A percentile compares a stretch with the other conserved stretches of the same genome.
phyloP scores from a whole-genome alignment of 2,797 vertebrate species.

The Sternarchorhynchus goeldii region DNA sequence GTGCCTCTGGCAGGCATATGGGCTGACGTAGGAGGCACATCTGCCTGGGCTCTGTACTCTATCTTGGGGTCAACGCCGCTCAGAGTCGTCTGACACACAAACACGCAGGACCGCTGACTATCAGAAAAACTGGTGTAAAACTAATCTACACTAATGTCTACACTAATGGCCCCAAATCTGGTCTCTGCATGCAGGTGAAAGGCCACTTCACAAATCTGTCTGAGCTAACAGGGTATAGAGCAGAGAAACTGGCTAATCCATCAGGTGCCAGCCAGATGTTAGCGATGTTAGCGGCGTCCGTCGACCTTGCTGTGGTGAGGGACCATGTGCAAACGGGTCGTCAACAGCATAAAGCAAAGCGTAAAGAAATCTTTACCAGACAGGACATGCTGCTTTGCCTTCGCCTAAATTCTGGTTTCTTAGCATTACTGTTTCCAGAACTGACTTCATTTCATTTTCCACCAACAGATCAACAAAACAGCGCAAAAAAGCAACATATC shows the following conservation, averaged over 20 bases:
- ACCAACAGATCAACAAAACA: neutral
- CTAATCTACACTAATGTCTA: slow-evolving; percentile 39
- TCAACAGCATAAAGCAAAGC: neutral
- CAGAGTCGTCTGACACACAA: slow-evolving; percentile 34
- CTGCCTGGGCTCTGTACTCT: slow-evolving; percentile 22
- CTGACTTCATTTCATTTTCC: neutral
- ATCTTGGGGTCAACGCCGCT: slow-evolving; percentile 17
- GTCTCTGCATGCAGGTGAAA: slow-evolving; percentile 22
- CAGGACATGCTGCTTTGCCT: too few relatives aligned
- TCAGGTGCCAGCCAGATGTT: slow-evolving; percentile 25
- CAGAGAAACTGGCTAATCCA: slow-evolving; percentile 41
- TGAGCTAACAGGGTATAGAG: slow-evolving; percentile 13
- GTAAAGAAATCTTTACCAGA: neutral
- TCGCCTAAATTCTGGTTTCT: neutral
- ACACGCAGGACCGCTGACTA: slow-evolving; percentile 34
- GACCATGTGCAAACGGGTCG: slow-evolving; percentile 12
- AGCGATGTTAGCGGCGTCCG: slow-evolving; percentile 26
- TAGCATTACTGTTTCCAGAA: neutral
- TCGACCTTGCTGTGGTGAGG: slow-evolving; percentile 10
- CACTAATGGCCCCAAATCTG: slow-evolving; percentile 28
- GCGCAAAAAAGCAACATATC: neutral
- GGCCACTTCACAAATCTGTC: slow-evolving; percentile 49
- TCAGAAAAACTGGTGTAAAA: slow-evolving; percentile 42
- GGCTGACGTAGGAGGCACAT: slow-evolving; percentile 39
- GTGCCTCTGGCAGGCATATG: slow-evolving; percentile 7